Base-by-base conservation (phyloP, 1,140 invertebrate genomes). In the Steinernema feltiae region DNA sequence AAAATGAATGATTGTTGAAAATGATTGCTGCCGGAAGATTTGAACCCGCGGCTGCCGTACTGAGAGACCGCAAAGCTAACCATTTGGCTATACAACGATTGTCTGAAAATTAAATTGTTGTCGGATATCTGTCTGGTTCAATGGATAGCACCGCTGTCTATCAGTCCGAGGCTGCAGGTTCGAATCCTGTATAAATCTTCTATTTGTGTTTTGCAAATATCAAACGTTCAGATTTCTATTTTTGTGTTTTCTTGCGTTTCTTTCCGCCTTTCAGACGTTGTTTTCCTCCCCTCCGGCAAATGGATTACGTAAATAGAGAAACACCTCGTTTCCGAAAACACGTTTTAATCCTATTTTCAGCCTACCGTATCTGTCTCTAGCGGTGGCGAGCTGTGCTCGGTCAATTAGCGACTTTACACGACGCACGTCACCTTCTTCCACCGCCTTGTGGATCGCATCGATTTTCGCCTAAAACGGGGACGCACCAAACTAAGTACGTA, bases 401-500 rank as follows among this genome's bases (percentile, higher is more conserved):
- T 96, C 94, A 81, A 96, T 88, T 1, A 93, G 91, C 63, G 91
- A 91, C 88, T 94, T 93, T 30, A 96, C 88, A 80, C 93, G 92
- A 80, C 92, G 87, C 76, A 95, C 88, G 83, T 92, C 92, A 7
- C 94, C 94, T 84, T 92, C 90, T 84, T 91, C 90, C 17, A 93
- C 92, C 29, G 93, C 93, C 80, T 91, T 86, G 83, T 97, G 94
- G 30, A 96, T 93, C 75, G 91, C 90, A 76, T 92, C 90, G 76
- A 95, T 95, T 90, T 95, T 94, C 78, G 91, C 91, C 93, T 95
- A 82, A 76, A 89, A n/a, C n/a, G n/a, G n/a, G n/a, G n/a, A n/a
- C n/a, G n/a, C n/a, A n/a, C n/a, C n/a, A n/a, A n/a, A n/a, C n/a
- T n/a, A n/a, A n/a, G n/a, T n/a, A n/a, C n/a, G n/a, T n/a, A n/a